These are phyloP conservation scores for Fulmarus glacialis DNA, from an alignment of 2,113 vertebrate genomes.

Conservation along the genomic window DNA sequence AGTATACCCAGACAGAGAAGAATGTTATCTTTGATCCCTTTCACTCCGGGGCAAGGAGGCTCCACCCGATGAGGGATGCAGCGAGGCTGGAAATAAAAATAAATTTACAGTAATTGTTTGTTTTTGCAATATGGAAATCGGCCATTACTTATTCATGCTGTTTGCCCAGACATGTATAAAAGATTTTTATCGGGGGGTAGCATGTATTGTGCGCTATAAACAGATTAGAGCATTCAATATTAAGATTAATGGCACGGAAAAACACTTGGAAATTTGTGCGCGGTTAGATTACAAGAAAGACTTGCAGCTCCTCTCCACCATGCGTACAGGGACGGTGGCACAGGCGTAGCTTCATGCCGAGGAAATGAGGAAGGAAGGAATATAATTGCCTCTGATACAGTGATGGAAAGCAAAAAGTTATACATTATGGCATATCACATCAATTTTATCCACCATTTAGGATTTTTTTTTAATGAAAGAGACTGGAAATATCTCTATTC, in stretches of 20 bases:
- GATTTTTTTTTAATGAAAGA: background rate
- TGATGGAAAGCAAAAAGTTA: background rate
- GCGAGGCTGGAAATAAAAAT: conserved; percentile 62
- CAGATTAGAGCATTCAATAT: conserved; percentile 43
- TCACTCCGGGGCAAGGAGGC: conserved; percentile 67
- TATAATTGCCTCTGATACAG: background rate
- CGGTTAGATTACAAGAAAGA: background rate
- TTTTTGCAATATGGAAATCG: conserved; percentile 67
- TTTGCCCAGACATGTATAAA: conserved; percentile 34
- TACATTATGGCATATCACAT: background rate
- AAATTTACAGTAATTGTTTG: conserved; percentile 68
- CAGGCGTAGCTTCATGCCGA: rapidly evolving
- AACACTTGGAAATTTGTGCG: conserved; percentile 34
- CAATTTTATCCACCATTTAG: background rate
- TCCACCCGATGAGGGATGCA: conserved; percentile 56
- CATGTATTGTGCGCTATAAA: conserved; percentile 38
- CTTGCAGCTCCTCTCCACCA: background rate
- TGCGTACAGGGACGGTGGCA: background rate
- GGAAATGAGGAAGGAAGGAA: background rate
- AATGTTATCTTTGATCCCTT: conserved; percentile 86
- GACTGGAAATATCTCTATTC: background rate
- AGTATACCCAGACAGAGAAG: conserved; percentile 82
- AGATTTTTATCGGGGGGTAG: conserved; percentile 42
- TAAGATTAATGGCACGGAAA: conserved; percentile 60
- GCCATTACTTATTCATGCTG: conserved; percentile 42